These are phyloP conservation scores for Xenopus petersii DNA, from an alignment of 2,797 vertebrate species.

Conservation along the genomic window DNA sequence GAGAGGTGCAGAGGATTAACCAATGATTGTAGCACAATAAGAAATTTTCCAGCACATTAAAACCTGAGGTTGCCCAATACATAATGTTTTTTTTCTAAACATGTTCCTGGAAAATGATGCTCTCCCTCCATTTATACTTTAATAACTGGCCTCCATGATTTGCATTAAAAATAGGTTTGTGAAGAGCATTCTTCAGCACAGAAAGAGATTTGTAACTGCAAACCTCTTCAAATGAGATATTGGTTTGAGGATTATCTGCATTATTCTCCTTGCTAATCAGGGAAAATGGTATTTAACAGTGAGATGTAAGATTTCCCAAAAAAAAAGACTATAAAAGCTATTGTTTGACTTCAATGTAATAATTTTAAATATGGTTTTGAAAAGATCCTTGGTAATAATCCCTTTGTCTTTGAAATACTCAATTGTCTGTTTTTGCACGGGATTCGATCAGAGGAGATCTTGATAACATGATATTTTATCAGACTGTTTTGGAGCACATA, in stretches of 20 bases:
- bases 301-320: constrained; percentile 16
- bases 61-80: neutral
- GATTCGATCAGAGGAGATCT: constrained; percentile 14
- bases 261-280: constrained; percentile 52
- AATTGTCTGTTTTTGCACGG: neutral
- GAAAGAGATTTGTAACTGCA: constrained; percentile 52
- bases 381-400: neutral
- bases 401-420: constrained; percentile 25
- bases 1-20: too few species aligned
- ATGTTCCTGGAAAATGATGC: neutral
- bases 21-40: too few species aligned
- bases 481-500: constrained; percentile 11
- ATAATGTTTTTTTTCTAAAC: constrained; percentile 7
- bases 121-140: constrained; percentile 1
- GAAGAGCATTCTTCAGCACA: constrained; percentile 46
- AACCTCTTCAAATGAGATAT: constrained; percentile 54
- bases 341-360: constrained; percentile 13
- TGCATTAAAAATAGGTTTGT: constrained; percentile 49
- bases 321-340: constrained; percentile 16
- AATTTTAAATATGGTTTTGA: constrained; percentile 16
- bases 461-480: constrained; percentile 10
- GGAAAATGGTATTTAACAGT: constrained; percentile 27
- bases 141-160: constrained; percentile 48
- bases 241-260: constrained; percentile 49
- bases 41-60: too few species aligned